Evolutionary conservation across 2,888 invertebrate genomes (phyloP), one percentile per base, ranked within the genome.

Genomic region (Cerastoderma edule): DNA sequence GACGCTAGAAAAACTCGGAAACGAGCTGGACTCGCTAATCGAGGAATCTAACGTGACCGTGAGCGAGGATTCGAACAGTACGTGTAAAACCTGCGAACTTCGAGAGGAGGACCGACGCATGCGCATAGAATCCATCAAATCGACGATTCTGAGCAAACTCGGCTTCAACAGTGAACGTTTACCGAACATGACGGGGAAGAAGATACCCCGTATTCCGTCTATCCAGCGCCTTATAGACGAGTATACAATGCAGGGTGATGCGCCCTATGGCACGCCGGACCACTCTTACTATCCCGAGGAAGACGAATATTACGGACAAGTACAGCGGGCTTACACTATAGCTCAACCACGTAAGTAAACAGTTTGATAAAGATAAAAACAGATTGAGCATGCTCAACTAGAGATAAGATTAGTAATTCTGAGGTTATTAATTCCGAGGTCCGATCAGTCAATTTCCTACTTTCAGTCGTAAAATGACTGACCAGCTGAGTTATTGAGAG

Each of bases 141-240:
- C 74, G 22, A 74, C 79, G 32, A 87, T 87, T 67, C 78, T 87
- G 46, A 80, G 75, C 33, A 83, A 80, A 72, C 66, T 87, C n/a
- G 85, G 84, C 71, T 83, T 87, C 57, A 79, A 71, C 13, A 74
- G 46, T 56, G 53, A 63, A n/a, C 65, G 76, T 39, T 74, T 85
- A 68, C 89, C 89, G 3, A 88, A 89, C 69, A 80, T 86, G 73
- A 87, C 89, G 0, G 84, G 83, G 13, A 76, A 81, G 67, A 75
- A 70, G 19, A 78, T 88, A 35, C 89, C 89, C 24, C 83, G 84
- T 66, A 74, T 85, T 4, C 89, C 89, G 16, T 83, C 85, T 4
- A 72, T 87, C 70, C 75, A 83, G 8, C 80, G 75, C 54, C 74
- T 88, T n/a, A 78, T 81, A 35, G 85, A 84, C 10, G 75, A 85